Evolutionary conservation across 2,888 invertebrate species (phyloP), one percentile per base, ranked within the genome.

Genomic region (Mesorhabditis belari): DNA sequence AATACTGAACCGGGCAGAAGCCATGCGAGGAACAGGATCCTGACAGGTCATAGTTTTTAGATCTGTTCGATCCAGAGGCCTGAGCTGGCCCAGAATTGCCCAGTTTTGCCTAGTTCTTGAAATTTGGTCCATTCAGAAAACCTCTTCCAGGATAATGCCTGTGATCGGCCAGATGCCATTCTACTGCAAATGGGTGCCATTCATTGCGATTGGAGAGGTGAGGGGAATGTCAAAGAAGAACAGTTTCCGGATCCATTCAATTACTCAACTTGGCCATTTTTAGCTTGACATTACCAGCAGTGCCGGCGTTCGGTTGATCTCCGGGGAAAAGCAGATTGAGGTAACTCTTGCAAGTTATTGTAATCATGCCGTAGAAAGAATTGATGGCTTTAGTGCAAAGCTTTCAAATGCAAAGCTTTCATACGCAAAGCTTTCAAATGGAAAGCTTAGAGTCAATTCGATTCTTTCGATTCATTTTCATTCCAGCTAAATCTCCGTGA

Each of bases 151-250:
- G 27, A 62, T 70, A 17, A 49, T 63, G 21, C 70, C 67, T 21
- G 70, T 70, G 19, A 64, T 70, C 27, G 65, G 61, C 5, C 60
- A 51, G 49, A 57, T 69, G 4, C 70, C 70, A 5, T 70, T 70
- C 63, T 70, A 68, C 62, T 70, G 70, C 55, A 70, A 70, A 61
- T 70, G 70, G 70, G 68, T 69, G 1, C 70, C 70, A 3, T 70
- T 60, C 52, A 17, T 69, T 17, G 70, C 70, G 2, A 50, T 65
- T 19, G 70, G 65, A 9, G 65, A 68, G 23, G 64, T 67, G 5
- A 35, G 44, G n/a, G n/a, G n/a, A n/a, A n/a, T n/a, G n/a, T n/a
- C n/a, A n/a, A n/a, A n/a, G n/a, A n/a, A n/a, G n/a, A n/a, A n/a
- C n/a, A n/a, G n/a, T n/a, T n/a, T n/a, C 44, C n/a, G 44, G 44